Conservation (phyloP, 2,113 vertebrate species). For the Gasterosteus aculeatus region DNA sequence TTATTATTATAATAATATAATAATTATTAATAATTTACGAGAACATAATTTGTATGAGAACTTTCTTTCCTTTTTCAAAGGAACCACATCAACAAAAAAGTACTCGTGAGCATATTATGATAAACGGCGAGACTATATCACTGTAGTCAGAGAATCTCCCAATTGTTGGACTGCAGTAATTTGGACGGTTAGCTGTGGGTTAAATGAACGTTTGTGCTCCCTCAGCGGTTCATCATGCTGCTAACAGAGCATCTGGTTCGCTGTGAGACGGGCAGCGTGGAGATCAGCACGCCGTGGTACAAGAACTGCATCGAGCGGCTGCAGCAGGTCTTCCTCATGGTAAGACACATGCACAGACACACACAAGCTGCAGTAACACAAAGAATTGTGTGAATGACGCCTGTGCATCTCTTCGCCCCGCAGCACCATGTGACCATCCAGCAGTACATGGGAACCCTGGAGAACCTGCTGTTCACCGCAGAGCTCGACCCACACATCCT, state of each 20-base stretch:
- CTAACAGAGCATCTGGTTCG: conserved; percentile 95
- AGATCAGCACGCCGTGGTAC: conserved; percentile 94
- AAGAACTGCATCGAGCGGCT: conserved; percentile 95
- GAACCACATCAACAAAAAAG: neutral
- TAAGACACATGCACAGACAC: conserved; percentile 58
- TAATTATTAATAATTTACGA: too few species aligned
- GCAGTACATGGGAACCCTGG: conserved; percentile 98
- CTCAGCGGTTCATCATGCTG: conserved; percentile 98
- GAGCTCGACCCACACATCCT: conserved; percentile 97
- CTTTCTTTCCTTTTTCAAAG: too few species aligned
- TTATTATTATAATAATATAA: too few species aligned
- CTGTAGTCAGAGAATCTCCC: neutral
- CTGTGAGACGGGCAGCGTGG: conserved; percentile 93
- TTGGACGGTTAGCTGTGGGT: too few species aligned
- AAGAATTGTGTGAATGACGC: neutral
- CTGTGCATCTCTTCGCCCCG: neutral
- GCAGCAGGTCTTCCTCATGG: conserved; percentile 97
- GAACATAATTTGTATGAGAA: too few species aligned
- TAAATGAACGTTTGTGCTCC: neutral
- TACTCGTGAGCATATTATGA: neutral
- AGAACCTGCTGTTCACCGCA: conserved; percentile 97
- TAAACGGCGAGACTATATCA: neutral
- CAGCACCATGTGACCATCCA: conserved; percentile 98
- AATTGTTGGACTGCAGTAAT: too few species aligned
- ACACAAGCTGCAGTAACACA: neutral